Percentiles rank a stretch among this genome's conserved stretches.
Evolutionary conservation across 2,113 vertebrate species (phyloP).

Genomic region (Neodontobutis hainanensis): DNA sequence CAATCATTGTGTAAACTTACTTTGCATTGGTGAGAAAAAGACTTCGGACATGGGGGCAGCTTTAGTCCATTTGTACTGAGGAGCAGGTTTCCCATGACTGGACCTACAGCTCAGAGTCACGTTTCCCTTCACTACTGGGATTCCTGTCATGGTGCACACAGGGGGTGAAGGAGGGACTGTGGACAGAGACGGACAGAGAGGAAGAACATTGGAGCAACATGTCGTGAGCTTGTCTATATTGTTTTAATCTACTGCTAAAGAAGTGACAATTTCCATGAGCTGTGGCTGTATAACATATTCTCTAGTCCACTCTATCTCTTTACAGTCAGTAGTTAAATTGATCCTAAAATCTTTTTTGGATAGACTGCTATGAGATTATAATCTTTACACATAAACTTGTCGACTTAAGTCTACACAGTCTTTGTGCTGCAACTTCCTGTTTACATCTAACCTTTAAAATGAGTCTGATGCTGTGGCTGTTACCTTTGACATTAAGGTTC

Average conservation of each 20-base stretch:
- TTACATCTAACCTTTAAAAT: conserved; percentile 48
- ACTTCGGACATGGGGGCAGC: conserved; percentile 74
- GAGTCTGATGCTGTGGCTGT: conserved; percentile 3
- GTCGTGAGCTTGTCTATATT: conserved; percentile 25
- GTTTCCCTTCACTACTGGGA: conserved; percentile 80
- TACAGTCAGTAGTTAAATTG: not conserved
- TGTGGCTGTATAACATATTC: conserved; percentile 9
- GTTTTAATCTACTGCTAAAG: conserved; percentile 40
- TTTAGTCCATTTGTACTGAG: conserved; percentile 86
- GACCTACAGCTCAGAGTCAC: conserved; percentile 88
- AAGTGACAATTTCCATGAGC: conserved; percentile 23
- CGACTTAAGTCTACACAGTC: not conserved
- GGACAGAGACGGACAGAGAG: conserved; percentile 4
- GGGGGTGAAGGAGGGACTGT: conserved; percentile 88
- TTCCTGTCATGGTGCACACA: conserved; percentile 80
- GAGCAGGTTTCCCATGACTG: conserved; percentile 84
- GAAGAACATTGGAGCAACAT: not conserved
- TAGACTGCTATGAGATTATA: not conserved
- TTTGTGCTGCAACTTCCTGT: conserved; percentile 15
- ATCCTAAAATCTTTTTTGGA: conserved; percentile 15
- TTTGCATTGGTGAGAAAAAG: conserved; percentile 84
- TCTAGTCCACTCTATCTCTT: not conserved
- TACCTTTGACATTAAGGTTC: conserved; percentile 86
- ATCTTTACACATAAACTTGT: not conserved
- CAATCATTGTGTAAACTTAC: conserved; percentile 68